These are phyloP conservation scores for Drosophila leonis DNA, from an alignment of 2,888 invertebrate genomes.

Conservation along the genomic window DNA sequence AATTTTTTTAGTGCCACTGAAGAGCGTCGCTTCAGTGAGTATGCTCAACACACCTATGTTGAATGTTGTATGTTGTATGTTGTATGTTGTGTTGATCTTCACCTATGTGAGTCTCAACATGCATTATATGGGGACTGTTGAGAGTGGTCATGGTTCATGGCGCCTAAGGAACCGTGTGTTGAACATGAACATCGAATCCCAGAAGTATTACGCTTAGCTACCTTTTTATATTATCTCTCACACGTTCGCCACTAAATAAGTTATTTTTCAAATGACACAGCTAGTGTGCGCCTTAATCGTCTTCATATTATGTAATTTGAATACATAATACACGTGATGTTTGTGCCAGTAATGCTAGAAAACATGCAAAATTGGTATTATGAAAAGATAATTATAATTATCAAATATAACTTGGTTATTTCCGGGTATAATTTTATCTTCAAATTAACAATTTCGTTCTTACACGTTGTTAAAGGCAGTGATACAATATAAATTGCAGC, in stretches of 20 bases:
- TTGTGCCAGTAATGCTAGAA: not conserved
- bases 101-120: slow-evolving; percentile 13
- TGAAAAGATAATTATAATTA: slow-evolving; percentile 4
- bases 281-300: not conserved
- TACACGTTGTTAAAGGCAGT: not conserved
- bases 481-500: no score
- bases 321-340: slow-evolving; percentile 6
- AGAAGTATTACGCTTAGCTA: slow-evolving; percentile 39
- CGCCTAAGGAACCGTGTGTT: slow-evolving; percentile 33
- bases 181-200: slow-evolving; percentile 22
- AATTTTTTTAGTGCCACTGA: slow-evolving; percentile 40
- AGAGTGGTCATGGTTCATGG: slow-evolving; percentile 54
- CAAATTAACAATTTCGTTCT: not conserved
- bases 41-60: slow-evolving; percentile 22
- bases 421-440: not conserved
- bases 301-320: slow-evolving; percentile 10
- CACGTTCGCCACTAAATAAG: slow-evolving; percentile 4
- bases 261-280: slow-evolving; percentile 8
- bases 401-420: not conserved
- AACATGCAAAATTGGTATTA: slow-evolving; percentile 4
- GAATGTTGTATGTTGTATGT: slow-evolving; percentile 7
- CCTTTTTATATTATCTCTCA: slow-evolving; percentile 7
- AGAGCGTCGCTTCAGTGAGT: slow-evolving; percentile 51
- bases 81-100: slow-evolving; percentile 29
- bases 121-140: slow-evolving; percentile 29